Conservation (phyloP, 2,113 vertebrate genomes). For the Arenaria interpres region DNA sequence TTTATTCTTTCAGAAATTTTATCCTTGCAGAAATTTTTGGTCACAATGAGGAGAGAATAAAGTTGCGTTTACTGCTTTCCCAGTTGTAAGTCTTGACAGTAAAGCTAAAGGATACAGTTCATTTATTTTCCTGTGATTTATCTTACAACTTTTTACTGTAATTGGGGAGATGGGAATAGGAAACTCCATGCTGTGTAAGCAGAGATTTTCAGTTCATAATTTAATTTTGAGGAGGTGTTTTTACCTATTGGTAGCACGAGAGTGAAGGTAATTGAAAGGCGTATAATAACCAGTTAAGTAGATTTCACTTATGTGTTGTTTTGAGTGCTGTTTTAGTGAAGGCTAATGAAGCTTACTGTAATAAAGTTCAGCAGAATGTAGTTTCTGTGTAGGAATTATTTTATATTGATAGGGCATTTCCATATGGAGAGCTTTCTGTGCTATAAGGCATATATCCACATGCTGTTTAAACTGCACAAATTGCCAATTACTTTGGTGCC, state of each 20-base stretch:
- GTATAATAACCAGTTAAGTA: background rate
- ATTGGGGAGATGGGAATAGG: background rate
- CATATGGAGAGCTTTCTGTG: background rate
- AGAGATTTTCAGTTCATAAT: background rate
- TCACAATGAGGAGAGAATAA: background rate
- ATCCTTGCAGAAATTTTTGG: background rate
- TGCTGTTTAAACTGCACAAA: background rate
- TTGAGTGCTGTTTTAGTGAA: background rate
- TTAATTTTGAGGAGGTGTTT: background rate
- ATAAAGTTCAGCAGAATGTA: background rate
- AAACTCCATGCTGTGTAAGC: background rate
- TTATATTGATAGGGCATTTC: background rate
- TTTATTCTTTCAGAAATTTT: background rate
- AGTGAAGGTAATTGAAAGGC: background rate
- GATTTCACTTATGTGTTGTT: background rate
- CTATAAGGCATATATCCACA: background rate
- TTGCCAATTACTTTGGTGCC: background rate
- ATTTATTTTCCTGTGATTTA: background rate
- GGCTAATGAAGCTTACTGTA: background rate
- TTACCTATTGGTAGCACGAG: background rate
- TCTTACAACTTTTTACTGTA: background rate
- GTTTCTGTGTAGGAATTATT: background rate
- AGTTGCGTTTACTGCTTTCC: background rate
- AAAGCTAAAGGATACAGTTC: background rate
- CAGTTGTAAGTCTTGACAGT: background rate